phyloP scores from a whole-genome alignment of 2,888 invertebrate genomes.

The Dichetophora obliterata region DNA sequence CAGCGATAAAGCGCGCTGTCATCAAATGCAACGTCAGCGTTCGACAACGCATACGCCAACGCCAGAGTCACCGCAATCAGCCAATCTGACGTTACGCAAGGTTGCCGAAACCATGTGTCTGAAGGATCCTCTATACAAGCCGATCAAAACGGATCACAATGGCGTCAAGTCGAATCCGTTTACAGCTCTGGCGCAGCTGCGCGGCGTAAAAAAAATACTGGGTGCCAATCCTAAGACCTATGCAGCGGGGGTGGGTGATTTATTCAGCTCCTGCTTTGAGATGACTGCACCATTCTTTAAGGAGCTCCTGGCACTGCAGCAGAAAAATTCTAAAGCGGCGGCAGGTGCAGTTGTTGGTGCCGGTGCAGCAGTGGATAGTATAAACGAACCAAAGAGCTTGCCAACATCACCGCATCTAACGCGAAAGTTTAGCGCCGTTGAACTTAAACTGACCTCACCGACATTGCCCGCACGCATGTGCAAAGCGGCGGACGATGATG shows the following conservation, averaged over 20 bases:
- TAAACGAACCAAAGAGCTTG: conserved; percentile 71
- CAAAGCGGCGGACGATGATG: conserved; percentile 58
- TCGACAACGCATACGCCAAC: conserved; percentile 68
- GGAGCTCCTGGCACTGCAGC: conserved; percentile 64
- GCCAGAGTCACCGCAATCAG: conserved; percentile 63
- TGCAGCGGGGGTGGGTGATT: conserved; percentile 71
- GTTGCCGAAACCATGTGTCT: conserved; percentile 89
- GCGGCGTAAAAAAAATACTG: conserved; percentile 86
- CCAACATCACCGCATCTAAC: conserved; percentile 72
- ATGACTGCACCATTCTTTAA: conserved; percentile 78
- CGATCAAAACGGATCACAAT: conserved; percentile 69
- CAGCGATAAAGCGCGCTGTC: conserved; percentile 81
- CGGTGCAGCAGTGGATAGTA: conserved; percentile 36
- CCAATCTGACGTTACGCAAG: conserved; percentile 74
- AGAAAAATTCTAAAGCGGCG: conserved; percentile 54
- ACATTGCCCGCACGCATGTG: conserved; percentile 34
- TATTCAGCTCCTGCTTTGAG: conserved; percentile 84
- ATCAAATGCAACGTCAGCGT: conserved; percentile 73
- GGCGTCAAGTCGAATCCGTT: conserved; percentile 78
- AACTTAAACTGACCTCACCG: conserved; percentile 56
- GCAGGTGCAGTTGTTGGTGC: conserved; percentile 25
- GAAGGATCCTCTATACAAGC: conserved; percentile 85
- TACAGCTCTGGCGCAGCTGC: conserved; percentile 80
- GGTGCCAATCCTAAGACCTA: conserved; percentile 74
- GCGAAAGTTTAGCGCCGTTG: conserved; percentile 67